Conservation (phyloP, 2,797 vertebrate genomes). For the Botia almorhae region DNA sequence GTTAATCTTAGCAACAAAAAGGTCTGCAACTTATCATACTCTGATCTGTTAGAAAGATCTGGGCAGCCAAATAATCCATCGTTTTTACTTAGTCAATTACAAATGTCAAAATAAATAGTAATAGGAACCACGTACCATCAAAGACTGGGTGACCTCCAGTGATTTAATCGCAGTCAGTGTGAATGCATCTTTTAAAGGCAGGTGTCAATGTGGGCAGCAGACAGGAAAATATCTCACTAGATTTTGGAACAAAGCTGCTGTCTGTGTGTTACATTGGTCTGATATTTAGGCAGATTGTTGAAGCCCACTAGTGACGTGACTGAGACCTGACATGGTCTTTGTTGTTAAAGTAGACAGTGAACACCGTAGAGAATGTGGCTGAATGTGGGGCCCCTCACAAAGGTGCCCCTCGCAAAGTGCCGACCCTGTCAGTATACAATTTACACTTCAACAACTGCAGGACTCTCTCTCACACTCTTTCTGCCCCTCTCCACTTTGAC, state of each 20-base stretch:
- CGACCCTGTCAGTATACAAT: slow-evolving; percentile 48
- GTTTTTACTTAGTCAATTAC: too few species aligned
- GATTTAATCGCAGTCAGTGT: background rate
- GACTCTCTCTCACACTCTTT: background rate
- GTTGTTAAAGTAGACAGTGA: slow-evolving; percentile 54
- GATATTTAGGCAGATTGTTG: background rate
- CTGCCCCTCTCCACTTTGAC: background rate
- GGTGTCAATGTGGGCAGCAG: background rate
- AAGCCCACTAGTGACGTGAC: slow-evolving; percentile 2
- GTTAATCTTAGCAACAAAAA: background rate
- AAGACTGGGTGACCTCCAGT: background rate
- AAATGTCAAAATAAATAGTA: too few species aligned
- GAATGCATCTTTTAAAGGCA: background rate
- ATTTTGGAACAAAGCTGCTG: background rate
- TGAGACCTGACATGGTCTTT: background rate
- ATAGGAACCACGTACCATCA: background rate
- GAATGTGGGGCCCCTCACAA: slow-evolving; percentile 33
- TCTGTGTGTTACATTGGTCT: background rate
- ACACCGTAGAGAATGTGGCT: slow-evolving; percentile 51
- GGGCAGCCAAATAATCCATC: background rate
- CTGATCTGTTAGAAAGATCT: background rate
- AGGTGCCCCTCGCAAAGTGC: too few species aligned
- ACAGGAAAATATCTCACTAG: background rate
- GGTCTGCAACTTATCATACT: background rate
- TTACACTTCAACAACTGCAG: slow-evolving; percentile 48